Evolutionary conservation across 1,140 invertebrate species (phyloP).

Genomic region (Maniola jurtina): DNA sequence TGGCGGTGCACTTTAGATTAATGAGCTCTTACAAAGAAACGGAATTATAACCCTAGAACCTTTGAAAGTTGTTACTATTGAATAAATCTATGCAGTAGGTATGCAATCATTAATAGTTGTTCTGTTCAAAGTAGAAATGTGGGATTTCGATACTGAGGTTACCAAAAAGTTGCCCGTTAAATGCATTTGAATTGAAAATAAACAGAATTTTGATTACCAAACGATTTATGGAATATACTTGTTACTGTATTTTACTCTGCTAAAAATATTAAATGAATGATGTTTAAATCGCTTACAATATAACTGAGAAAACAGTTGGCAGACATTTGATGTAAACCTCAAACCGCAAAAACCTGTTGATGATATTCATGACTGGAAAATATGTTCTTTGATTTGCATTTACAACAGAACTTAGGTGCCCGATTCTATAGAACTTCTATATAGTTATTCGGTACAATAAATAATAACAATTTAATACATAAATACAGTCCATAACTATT

Average conservation of each 20-base stretch:
- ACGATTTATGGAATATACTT: too few relatives aligned
- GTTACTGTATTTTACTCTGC: too few relatives aligned
- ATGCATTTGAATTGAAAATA: too few relatives aligned
- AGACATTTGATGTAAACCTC: slow-evolving; percentile 9
- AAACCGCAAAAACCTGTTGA: slow-evolving; percentile 23
- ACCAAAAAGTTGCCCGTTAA: too few relatives aligned
- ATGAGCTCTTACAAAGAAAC: slow-evolving; percentile 20
- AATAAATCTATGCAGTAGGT: too few relatives aligned
- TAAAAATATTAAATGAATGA: not conserved
- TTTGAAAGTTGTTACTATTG: not conserved
- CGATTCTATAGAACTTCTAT: not conserved
- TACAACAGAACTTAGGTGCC: not conserved
- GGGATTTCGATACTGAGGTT: too few relatives aligned
- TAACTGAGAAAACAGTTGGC: not conserved
- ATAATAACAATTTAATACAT: too few relatives aligned
- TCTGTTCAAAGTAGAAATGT: not conserved
- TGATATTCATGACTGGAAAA: slow-evolving; percentile 7
- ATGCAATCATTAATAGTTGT: slow-evolving; percentile 4
- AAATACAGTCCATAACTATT: too few relatives aligned
- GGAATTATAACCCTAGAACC: not conserved
- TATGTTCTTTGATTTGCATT: slow-evolving; percentile 5
- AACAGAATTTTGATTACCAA: too few relatives aligned
- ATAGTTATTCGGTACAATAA: too few relatives aligned
- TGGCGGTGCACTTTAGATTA: slow-evolving; percentile 24
- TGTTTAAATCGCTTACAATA: slow-evolving; percentile 6